Evolutionary conservation across 2,797 vertebrate genomes (phyloP).

Genomic region (Chaunax sp.): DNA sequence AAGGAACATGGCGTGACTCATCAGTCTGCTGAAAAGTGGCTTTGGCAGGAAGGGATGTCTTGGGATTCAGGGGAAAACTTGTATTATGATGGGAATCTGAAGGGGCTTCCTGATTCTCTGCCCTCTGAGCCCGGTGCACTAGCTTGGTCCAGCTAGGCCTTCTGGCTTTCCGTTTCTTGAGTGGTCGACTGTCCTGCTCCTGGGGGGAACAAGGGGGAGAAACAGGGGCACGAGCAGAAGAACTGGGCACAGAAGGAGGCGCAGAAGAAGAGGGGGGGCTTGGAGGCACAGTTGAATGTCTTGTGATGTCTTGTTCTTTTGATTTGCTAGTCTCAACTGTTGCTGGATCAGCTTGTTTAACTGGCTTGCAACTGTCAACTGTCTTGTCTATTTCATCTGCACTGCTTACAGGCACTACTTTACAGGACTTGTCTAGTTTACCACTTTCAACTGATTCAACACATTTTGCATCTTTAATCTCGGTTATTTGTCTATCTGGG

Average conservation of each 20-base stretch:
- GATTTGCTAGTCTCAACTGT: constrained; percentile 75
- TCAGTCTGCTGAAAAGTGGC: constrained; percentile 53
- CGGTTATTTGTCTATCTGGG: constrained; percentile 62
- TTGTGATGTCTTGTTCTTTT: constrained; percentile 71
- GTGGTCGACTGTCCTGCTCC: constrained; percentile 85
- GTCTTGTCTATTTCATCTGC: constrained; percentile 57
- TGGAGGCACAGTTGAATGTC: constrained; percentile 64
- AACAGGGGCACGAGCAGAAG: constrained; percentile 53
- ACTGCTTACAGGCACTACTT: constrained; percentile 43
- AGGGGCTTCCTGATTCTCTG: constrained; percentile 69
- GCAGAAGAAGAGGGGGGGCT: constrained; percentile 58
- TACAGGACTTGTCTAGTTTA: constrained; percentile 59
- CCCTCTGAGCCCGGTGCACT: constrained; percentile 83
- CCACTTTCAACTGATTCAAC: constrained; percentile 44
- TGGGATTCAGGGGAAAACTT: constrained; percentile 67
- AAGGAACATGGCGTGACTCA: constrained; percentile 61
- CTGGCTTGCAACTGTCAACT: constrained; percentile 63
- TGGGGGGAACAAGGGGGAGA: constrained; percentile 67
- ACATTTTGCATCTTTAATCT: constrained; percentile 55
- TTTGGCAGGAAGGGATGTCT: constrained; percentile 60
- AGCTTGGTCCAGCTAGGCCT: constrained; percentile 92
- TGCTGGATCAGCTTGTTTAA: constrained; percentile 66
- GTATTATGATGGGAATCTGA: constrained; percentile 64
- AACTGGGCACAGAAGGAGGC: constrained; percentile 47
- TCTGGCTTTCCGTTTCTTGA: constrained; percentile 93